Conservation (phyloP, 2,888 invertebrate species). For the Gonocerus acuteangulatus region DNA sequence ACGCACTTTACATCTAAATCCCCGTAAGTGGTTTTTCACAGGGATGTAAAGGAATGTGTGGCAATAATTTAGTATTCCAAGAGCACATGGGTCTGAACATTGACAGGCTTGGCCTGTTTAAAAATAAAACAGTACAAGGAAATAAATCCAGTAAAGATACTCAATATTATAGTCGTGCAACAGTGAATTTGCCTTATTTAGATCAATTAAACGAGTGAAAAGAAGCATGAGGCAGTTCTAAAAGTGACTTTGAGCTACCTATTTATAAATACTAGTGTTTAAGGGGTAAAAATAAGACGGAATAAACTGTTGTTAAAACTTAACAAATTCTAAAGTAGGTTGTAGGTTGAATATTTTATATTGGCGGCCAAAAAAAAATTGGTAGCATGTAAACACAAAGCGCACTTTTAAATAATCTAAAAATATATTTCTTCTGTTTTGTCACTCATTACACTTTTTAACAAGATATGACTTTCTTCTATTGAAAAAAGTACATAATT, state of each 20-base stretch:
- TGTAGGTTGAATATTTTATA: constrained; percentile 35
- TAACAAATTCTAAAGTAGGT: constrained; percentile 36
- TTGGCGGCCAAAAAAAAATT: constrained; percentile 32
- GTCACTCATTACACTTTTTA: constrained; percentile 23
- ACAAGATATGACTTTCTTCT: constrained; percentile 18
- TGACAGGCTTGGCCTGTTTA: background rate
- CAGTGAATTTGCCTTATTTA: constrained; percentile 35
- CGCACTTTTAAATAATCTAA: constrained; percentile 31
- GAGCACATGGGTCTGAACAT: constrained; percentile 15
- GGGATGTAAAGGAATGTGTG: constrained; percentile 19
- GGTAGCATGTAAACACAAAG: constrained; percentile 25
- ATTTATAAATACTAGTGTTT: constrained; percentile 15
- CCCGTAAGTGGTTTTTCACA: background rate
- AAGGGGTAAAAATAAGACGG: constrained; percentile 30
- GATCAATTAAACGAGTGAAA: constrained; percentile 33
- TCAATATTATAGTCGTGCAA: constrained; percentile 28
- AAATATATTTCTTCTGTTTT: constrained; percentile 20
- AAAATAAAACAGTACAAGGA: constrained; percentile 11
- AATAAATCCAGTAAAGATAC: constrained; percentile 29
- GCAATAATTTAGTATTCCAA: constrained; percentile 27
- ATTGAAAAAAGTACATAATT: constrained; percentile 16
- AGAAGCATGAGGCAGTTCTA: background rate
- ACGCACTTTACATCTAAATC: constrained; percentile 11
- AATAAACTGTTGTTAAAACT: constrained; percentile 30
- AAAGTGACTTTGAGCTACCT: constrained; percentile 2